Base-by-base conservation (phyloP, 1,140 invertebrate species). In the Liolophura sinensis region DNA sequence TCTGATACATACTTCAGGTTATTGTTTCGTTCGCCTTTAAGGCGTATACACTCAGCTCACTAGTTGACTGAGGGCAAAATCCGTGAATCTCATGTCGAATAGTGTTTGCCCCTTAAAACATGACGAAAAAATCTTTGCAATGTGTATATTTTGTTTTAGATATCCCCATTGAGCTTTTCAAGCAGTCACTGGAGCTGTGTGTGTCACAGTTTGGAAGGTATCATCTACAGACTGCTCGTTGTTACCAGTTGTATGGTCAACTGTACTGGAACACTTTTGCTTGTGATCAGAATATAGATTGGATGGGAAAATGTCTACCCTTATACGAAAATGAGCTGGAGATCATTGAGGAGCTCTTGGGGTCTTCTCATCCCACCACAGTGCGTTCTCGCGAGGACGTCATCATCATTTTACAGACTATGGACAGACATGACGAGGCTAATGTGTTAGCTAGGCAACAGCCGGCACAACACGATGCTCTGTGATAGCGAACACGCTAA, bases 211-310 rank as follows among this genome's bases (percentile, higher is more conserved):
- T 73, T 65, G 73, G 73, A 7, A 64, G 60, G n/a, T 69, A 64
- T 46, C 71, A 73, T 57, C 60, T 69, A 52, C 64, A 71, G 31
- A 70, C 68, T 27, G 73, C 71, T 20, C 62, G 73, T 22, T 75
- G 73, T 55, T 70, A 56, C n/a, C 73, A 75, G 67, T 64, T 75
- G 40, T 69, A 65, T 24, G 73, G 67, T 6, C 73, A 75, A 58
- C 60, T 75, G 59, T 73, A 64, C 47, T 75, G 73, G 73, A 72
- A 72, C n/a, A 62, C 59, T 6, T 71, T 63, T 62, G 64, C 40
- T 20, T 48, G 1, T 3, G 18, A 62, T 12, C 5, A 12, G 1
- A 50, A 51, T 1, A 40, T 50, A 20, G 65, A 67, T 16, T 64
- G 27, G 52, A 54, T 69, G 22, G 57, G 60, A 24, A 67, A 70